Base-by-base conservation (phyloP, 2,797 vertebrate species). In the Sternarchorhynchus goeldii region DNA sequence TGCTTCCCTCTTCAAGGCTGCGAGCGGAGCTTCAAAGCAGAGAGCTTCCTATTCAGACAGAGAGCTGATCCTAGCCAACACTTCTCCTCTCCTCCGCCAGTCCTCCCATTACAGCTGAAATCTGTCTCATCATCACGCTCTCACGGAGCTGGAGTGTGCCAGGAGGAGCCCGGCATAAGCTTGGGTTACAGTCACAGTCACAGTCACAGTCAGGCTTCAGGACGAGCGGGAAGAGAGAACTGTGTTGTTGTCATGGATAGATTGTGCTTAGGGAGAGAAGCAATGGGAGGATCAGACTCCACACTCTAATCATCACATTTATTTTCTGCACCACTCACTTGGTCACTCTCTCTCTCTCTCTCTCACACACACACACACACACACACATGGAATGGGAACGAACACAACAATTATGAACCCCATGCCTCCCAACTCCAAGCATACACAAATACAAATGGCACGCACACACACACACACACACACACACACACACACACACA, bases 261-360 rank as follows among this genome's bases (percentile, higher is more conserved):
- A 56, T 69, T 50, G 29, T 70, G 79, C 69, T 67, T 70, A 79
- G 58, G 74, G 77, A 34, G 29, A 59, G 69, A 65, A 65, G 39
- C 25, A 45, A 78, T 80, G 20, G 20, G 45, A 71, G 71, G 68
- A 70, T 66, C 32, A 39, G 73, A 14, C 68, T 67, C 63, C 57
- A 63, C 56, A 81, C 67, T 39, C 53, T 78, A 70, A 66, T 73
- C 71, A 32, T 29, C 77, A 72, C 81, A 82, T 81, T 70, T 70
- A 80, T 53, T 74, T 14, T 6, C 6, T 5, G 12, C 18, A 53
- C 29, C 53, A 1, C 12, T 71, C 31, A 29, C 41, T 41, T 41
- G 25, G 7, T 41, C 34, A 21, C 21, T 31, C 36, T 31, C 16
- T 39, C 56, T 60, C 45, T 29, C 36, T 62, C 36, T 6, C 34